Evolutionary conservation across 2,888 invertebrate species (phyloP).

Genomic region (Lepidocyrtinus sp.): DNA sequence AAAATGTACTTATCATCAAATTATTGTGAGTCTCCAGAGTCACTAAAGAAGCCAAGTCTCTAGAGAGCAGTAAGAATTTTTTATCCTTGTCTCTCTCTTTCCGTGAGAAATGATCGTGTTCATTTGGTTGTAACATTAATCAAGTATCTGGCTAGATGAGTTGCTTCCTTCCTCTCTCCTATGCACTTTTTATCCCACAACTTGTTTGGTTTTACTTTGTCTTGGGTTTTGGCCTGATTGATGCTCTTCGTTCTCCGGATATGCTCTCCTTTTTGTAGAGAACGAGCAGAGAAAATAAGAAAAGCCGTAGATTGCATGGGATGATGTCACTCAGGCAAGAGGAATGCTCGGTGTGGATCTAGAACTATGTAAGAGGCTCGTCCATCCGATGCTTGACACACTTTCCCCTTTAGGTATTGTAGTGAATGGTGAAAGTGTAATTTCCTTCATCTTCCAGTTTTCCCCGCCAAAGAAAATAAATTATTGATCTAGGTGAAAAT

Average conservation of each 20-base stretch:
- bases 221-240: slow-evolving; percentile 31
- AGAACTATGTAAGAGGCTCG: slow-evolving; percentile 28
- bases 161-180: background rate
- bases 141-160: slow-evolving; percentile 57
- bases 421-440: slow-evolving; percentile 21
- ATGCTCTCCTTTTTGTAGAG: background rate
- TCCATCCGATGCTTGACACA: slow-evolving; percentile 46
- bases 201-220: slow-evolving; percentile 10
- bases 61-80: slow-evolving; percentile 46
- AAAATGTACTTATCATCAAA: slow-evolving; percentile 59
- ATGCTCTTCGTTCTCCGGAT: slow-evolving; percentile 32
- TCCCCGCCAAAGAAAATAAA: slow-evolving; percentile 31
- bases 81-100: background rate
- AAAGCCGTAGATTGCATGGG: background rate
- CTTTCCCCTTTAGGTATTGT: slow-evolving; percentile 30
- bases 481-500: slow-evolving; percentile 51
- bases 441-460: slow-evolving; percentile 41
- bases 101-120: slow-evolving; percentile 42
- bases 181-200: too few species aligned
- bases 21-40: slow-evolving; percentile 59
- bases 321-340: slow-evolving; percentile 22
- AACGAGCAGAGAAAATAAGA: background rate
- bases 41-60: slow-evolving; percentile 52
- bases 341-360: background rate
- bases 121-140: slow-evolving; percentile 61